These are phyloP conservation scores for Hydriomena furcata DNA, from an alignment of 2,888 invertebrate species.

Conservation along the genomic window DNA sequence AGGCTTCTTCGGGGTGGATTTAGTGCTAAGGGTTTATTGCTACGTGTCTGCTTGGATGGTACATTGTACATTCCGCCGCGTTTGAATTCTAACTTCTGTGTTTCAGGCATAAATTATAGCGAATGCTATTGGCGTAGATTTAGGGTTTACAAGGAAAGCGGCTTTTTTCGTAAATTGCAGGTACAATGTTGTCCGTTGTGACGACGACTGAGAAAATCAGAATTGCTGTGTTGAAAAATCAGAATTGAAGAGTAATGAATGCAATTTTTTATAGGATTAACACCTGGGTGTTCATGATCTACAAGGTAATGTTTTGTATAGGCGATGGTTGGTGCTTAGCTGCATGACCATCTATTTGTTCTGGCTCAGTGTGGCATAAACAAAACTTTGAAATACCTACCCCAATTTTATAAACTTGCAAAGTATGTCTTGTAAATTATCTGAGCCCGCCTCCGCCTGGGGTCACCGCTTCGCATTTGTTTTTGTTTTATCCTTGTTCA, in stretches of 20 bases:
- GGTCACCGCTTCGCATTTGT: conserved; percentile 8
- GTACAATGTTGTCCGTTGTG: too few species aligned
- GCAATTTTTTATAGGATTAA: too few species aligned
- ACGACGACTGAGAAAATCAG: too few species aligned
- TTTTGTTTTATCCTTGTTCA: conserved; percentile 15
- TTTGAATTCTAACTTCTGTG: conserved; percentile 5
- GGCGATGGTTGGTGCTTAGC: too few species aligned
- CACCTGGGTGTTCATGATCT: too few species aligned
- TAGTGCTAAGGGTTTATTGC: conserved; percentile 31
- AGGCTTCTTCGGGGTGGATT: conserved; percentile 35
- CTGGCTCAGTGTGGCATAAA: too few species aligned
- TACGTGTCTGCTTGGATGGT: conserved; percentile 12
- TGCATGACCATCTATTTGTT: too few species aligned
- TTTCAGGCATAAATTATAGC: conserved; percentile 15
- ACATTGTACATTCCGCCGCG: conserved; percentile 20
- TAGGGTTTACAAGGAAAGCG: not conserved
- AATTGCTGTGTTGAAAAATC: too few species aligned
- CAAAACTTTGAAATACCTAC: too few species aligned
- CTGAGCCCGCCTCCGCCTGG: not conserved
- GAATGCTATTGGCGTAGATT: conserved; percentile 8
- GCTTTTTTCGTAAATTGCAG: not conserved
- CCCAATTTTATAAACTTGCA: too few species aligned
- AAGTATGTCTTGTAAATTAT: not conserved
- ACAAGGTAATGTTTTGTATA: too few species aligned
- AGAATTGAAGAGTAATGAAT: too few species aligned